Evolutionary conservation across 2,113 vertebrate species (phyloP).

Genomic region (Chaetodon trifascialis): DNA sequence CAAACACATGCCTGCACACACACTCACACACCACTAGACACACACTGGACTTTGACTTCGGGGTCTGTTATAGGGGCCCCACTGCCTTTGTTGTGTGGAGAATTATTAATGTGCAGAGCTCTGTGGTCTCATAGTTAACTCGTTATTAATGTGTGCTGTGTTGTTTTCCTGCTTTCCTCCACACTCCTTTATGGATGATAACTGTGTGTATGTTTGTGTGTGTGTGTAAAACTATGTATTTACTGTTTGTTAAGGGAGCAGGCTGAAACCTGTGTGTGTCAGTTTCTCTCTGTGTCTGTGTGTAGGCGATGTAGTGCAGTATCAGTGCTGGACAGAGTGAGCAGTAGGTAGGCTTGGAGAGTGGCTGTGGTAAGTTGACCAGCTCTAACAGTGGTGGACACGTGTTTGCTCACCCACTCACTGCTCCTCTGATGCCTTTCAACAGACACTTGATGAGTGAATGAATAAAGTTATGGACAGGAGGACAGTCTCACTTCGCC

Average conservation of each 20-base stretch:
- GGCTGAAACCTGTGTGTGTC: constrained; percentile 7
- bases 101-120: constrained; percentile 59
- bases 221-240: constrained; percentile 38
- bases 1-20: constrained; percentile 17
- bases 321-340: constrained; percentile 57
- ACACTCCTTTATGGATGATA: not conserved
- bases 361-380: constrained; percentile 43
- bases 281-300: constrained; percentile 36
- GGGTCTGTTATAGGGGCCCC: constrained; percentile 31
- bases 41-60: constrained; percentile 53
- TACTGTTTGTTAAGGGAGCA: constrained; percentile 25
- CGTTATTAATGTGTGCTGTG: constrained; percentile 47
- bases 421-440: constrained; percentile 59
- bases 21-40: constrained; percentile 18
- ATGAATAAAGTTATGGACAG: constrained; percentile 61
- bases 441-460: constrained; percentile 67
- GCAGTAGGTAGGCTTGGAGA: constrained; percentile 58
- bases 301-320: constrained; percentile 53
- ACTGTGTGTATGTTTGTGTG: constrained; percentile 30
- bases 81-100: constrained; percentile 55
- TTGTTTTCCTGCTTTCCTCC: not conserved
- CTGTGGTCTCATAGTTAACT: constrained; percentile 36
- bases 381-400: constrained; percentile 50
- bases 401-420: constrained; percentile 65
- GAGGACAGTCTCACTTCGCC: constrained; percentile 66